Percentiles rank a stretch among this genome's conserved stretches.
phyloP scores from a whole-genome alignment of 2,113 vertebrate species.

The Daboia siamensis region DNA sequence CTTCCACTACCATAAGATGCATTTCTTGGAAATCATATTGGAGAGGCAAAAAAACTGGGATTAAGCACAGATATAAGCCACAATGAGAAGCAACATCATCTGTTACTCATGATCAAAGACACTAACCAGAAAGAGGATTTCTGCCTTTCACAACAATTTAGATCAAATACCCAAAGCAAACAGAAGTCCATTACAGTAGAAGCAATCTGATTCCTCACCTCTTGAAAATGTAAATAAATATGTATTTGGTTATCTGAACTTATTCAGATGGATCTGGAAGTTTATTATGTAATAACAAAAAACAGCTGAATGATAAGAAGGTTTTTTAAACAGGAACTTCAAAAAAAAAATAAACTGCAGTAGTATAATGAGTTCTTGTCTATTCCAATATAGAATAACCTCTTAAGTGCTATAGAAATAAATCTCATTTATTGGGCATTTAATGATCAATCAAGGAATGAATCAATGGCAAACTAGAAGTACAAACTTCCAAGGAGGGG shows the following conservation, averaged over 20 bases:
- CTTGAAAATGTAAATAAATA: accelerated
- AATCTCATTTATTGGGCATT: background rate
- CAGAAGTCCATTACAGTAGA: conserved; percentile 16
- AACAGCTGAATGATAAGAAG: background rate
- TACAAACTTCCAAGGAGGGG: background rate
- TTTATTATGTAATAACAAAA: background rate
- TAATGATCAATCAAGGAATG: background rate
- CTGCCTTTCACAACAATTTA: conserved; percentile 3
- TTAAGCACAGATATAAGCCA: background rate
- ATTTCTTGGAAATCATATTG: background rate
- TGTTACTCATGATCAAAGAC: conserved; percentile 12
- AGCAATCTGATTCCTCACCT: conserved; percentile 10
- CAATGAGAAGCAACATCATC: background rate
- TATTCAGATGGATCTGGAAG: background rate
- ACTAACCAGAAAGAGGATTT: background rate
- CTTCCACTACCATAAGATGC: conserved; percentile 15
- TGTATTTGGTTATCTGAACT: background rate
- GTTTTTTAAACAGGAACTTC: background rate
- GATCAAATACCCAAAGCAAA: conserved; percentile 35
- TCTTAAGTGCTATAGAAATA: background rate
- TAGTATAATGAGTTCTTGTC: background rate
- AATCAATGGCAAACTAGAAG: background rate
- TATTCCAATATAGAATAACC: background rate
- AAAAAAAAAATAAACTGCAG: background rate
- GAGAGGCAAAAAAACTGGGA: conserved; percentile 3